Evolutionary conservation across 2,797 vertebrate genomes (phyloP).

Genomic region (Cheirogaleus major): DNA sequence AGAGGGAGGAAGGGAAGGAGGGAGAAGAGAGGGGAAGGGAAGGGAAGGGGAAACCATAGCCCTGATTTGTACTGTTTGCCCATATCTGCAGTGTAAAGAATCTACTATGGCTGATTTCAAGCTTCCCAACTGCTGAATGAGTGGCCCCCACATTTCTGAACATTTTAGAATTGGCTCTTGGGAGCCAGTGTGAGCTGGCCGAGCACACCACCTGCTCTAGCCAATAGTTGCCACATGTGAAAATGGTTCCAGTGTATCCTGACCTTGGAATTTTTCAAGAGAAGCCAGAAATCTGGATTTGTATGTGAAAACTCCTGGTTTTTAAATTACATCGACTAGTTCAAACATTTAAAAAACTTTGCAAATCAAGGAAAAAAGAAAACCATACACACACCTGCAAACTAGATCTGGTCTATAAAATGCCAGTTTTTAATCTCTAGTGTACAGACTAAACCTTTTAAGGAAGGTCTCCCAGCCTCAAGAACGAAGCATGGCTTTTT

Average conservation of each 20-base stretch:
- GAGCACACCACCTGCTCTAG: background rate
- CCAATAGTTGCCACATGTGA: background rate
- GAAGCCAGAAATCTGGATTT: conserved; percentile 59
- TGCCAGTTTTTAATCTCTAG: background rate
- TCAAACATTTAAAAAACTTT: conserved; percentile 52
- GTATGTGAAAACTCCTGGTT: conserved; percentile 31
- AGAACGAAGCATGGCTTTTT: background rate
- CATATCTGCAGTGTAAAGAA: background rate
- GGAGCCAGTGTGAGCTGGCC: background rate
- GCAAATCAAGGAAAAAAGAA: background rate
- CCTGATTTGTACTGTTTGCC: background rate
- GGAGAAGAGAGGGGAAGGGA: too few species aligned
- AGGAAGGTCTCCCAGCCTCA: background rate
- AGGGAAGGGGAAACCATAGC: background rate
- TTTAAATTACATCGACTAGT: conserved; percentile 1
- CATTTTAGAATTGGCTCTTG: background rate
- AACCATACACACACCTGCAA: background rate
- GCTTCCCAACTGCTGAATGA: background rate
- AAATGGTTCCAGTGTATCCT: background rate
- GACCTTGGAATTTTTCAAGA: conserved; percentile 6
- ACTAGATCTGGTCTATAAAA: background rate
- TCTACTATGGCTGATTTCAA: background rate
- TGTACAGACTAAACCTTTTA: background rate
- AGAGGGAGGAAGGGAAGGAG: background rate
- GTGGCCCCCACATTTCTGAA: background rate